A percentile compares a stretch with the other conserved stretches of the same genome.
Evolutionary conservation across 1,140 invertebrate species (phyloP).

Genomic region (Streblospio benedicti): DNA sequence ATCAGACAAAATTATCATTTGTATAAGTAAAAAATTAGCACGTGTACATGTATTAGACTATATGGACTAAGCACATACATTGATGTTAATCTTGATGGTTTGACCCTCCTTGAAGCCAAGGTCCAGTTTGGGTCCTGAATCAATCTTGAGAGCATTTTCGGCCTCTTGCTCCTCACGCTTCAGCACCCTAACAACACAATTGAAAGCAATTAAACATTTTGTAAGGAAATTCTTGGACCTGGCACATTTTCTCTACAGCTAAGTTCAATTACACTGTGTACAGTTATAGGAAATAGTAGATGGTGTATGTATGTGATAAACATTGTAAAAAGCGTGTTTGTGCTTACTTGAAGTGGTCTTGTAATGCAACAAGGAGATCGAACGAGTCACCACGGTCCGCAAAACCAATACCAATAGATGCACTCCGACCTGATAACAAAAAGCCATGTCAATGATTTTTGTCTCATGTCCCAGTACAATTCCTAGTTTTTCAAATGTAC

Average conservation of each 20-base stretch:
- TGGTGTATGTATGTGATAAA: neutral
- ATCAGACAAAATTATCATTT: too few relatives aligned
- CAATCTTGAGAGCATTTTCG: conserved; percentile 49
- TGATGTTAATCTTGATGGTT: conserved; percentile 97
- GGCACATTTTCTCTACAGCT: neutral
- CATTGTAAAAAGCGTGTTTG: neutral
- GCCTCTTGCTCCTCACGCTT: conserved; percentile 55
- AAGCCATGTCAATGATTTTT: too few relatives aligned
- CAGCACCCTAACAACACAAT: conserved; percentile 62
- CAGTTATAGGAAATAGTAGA: neutral
- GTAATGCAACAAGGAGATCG: conserved; percentile 95
- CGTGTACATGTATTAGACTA: neutral
- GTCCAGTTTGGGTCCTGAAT: conserved; percentile 66
- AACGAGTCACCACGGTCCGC: conserved; percentile 96
- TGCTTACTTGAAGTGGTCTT: conserved; percentile 87
- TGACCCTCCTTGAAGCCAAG: conserved; percentile 97
- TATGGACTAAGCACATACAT: too few relatives aligned
- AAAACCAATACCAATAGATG: conserved; percentile 97
- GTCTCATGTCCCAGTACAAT: too few relatives aligned
- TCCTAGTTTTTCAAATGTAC: too few relatives aligned
- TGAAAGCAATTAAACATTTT: neutral
- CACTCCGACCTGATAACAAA: conserved; percentile 63
- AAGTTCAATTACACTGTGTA: neutral
- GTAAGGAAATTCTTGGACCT: neutral
- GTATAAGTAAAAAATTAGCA: too few relatives aligned